Evolutionary conservation across 2,888 invertebrate genomes (phyloP).

Genomic region (Oscheius sp.): DNA sequence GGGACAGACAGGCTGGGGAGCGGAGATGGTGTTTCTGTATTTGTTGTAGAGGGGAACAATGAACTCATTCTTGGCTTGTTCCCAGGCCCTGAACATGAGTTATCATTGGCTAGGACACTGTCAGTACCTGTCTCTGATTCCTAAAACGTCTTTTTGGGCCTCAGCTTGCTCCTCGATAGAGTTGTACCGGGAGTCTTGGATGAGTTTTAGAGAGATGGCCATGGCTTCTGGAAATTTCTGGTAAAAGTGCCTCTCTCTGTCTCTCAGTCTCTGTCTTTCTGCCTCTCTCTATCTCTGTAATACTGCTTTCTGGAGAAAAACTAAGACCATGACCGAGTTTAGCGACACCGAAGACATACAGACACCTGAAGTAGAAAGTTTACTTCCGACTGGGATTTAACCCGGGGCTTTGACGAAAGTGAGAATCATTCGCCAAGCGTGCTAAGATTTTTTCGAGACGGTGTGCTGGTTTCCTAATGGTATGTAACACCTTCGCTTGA

Average conservation of each 20-base stretch:
- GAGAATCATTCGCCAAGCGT: too few species aligned
- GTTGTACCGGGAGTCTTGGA: conserved; percentile 70
- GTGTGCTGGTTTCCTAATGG: too few species aligned
- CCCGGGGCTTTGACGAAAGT: too few species aligned
- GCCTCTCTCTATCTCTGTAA: not conserved
- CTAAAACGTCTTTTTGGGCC: conserved; percentile 53
- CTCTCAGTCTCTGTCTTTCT: too few species aligned
- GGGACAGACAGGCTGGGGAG: conserved; percentile 46
- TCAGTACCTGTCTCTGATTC: conserved; percentile 45
- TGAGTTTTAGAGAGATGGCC: conserved; percentile 69
- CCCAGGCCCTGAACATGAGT: conserved; percentile 53
- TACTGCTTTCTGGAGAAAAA: not conserved
- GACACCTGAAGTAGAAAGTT: too few species aligned
- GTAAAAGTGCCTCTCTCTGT: not conserved
- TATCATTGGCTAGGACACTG: not conserved
- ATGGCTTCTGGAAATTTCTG: conserved; percentile 65
- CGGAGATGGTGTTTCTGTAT: conserved; percentile 46
- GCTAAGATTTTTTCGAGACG: too few species aligned
- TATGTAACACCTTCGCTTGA: too few species aligned
- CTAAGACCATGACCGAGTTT: too few species aligned
- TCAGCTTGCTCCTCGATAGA: conserved; percentile 69
- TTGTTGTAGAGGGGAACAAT: conserved; percentile 55
- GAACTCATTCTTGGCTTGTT: conserved; percentile 50
- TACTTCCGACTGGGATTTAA: too few species aligned
- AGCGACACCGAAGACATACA: too few species aligned